Base-by-base conservation (phyloP, 2,888 invertebrate genomes). In the Patella depressa region DNA sequence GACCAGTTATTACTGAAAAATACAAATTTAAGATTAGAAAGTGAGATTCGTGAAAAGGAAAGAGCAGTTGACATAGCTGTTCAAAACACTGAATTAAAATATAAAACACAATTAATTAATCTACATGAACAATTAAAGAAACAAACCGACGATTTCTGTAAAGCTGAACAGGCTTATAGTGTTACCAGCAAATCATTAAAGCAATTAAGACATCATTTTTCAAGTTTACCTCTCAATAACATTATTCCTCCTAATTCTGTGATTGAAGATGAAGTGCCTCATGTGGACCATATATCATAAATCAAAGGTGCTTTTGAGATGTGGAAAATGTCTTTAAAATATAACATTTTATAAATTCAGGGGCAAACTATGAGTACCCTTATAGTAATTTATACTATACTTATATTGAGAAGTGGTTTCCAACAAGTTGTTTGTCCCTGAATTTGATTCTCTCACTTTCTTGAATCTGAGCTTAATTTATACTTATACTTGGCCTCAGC, bases 171-270 rank as follows among this genome's bases (percentile, higher is more conserved):
- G 73, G 77, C 83, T 15, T 87, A 89, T 79, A 78, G 74, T 29
- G 80, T 82, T 24, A 85, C 89, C 9, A 85, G 85, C 75, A 84
- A 85, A 81, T 89, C 87, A 7, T 82, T 90, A 53, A 85, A 88
- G 59, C 89, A 89, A 81, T 80, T 90, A 53, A 76, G 88, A 57
- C 82, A 83, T 53, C 90, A 90, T 79, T 90, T 89, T 78, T 84
- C 89, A 19, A 87, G 86, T 81, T 74, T 89, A 19, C 84, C 87
- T 55, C 74, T 86, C 0, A 80, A 84, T 3, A 83, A 87, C 59
- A 85, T 88, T 29, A 19, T 87, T 71, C 84, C 85, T 29, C 82
- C 83, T 5, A 85, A 83, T 77, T 79, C 84, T 57, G 87, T 87
- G 0, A 75, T 74, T 9, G 80, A 78, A 54, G 85, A 88, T 76